Evolutionary conservation across 2,888 invertebrate genomes (phyloP), one percentile per base, ranked within the genome.

Genomic region (Heteromurus nitidus): DNA sequence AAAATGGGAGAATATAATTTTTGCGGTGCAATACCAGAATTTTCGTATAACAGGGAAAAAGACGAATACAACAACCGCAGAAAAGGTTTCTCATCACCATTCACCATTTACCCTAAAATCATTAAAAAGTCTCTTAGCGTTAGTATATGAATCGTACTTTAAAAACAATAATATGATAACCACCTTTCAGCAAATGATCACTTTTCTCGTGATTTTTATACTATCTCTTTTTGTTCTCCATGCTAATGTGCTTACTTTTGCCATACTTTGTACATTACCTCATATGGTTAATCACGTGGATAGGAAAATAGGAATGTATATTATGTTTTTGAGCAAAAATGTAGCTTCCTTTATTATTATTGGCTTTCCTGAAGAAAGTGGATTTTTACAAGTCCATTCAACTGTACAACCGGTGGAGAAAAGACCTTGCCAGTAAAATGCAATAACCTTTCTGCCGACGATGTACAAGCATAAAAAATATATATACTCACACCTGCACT

Each of bases 371-470:
- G n/a, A n/a, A n/a, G n/a, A n/a, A 47, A 47, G 36, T 7, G 42
- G 16, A 28, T 18, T 55, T 60, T 60, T 26, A 42, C 74, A 74
- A 65, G 74, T 74, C 74, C 74, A 74, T 74, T 74, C 74, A 74
- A 74, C 74, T 74, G 47, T 50, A 11, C n/a, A n/a, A 62, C 18
- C 62, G 24, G n/a, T 42, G n/a, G n/a, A 22, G 13, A 20, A 70
- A 30, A 36, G 50, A 50, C 68, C 24, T 68, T 70, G 55, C 36
- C 53, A 24, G 11, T 68, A 16, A 20, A 24, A 69, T 50, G 47
- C 16, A 68, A 53, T 22, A 53, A 53, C 20, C 50, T 20, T 20
- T 1, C 53, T 11, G 24, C n/a, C n/a, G n/a, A n/a, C n/a, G n/a
- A n/a, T n/a, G n/a, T n/a, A n/a, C n/a, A n/a, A n/a, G n/a, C n/a